Evolutionary conservation across 2,888 invertebrate species (phyloP).

Genomic region (Therioaphis trifolii): DNA sequence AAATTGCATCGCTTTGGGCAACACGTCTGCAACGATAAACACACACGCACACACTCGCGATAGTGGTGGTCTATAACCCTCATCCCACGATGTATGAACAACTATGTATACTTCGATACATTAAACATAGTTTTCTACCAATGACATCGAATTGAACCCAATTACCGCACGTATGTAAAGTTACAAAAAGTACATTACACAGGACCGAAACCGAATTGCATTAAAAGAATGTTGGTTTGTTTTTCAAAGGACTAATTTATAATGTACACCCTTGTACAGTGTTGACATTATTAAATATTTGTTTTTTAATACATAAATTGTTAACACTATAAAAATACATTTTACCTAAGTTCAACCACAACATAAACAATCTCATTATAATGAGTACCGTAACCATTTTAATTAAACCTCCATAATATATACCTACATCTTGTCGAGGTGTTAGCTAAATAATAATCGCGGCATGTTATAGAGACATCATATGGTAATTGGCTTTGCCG

Average conservation of each 20-base stretch:
- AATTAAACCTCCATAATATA: neutral
- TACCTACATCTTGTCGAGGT: neutral
- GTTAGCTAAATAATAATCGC: neutral
- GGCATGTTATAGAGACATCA: neutral
- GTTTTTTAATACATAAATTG: neutral
- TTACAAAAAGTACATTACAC: neutral
- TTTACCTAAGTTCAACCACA: neutral
- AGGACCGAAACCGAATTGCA: slow-evolving; percentile 40
- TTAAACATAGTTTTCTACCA: slow-evolving; percentile 20
- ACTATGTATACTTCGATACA: slow-evolving; percentile 24
- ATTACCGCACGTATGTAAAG: neutral
- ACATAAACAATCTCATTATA: neutral
- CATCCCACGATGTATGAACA: slow-evolving; percentile 28
- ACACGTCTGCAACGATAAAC: slow-evolving; percentile 58
- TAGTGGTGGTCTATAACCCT: slow-evolving; percentile 38
- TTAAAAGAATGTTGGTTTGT: neutral
- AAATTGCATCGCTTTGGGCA: slow-evolving; percentile 60
- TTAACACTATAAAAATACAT: neutral
- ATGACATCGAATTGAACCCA: slow-evolving; percentile 35
- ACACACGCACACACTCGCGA: slow-evolving; percentile 10
- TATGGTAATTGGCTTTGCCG: neutral
- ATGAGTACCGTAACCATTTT: neutral
- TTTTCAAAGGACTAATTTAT: slow-evolving; percentile 17
- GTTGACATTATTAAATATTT: neutral
- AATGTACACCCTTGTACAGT: neutral